Conservation (phyloP, 2,113 vertebrate species). For the Tauraco erythrolophus region DNA sequence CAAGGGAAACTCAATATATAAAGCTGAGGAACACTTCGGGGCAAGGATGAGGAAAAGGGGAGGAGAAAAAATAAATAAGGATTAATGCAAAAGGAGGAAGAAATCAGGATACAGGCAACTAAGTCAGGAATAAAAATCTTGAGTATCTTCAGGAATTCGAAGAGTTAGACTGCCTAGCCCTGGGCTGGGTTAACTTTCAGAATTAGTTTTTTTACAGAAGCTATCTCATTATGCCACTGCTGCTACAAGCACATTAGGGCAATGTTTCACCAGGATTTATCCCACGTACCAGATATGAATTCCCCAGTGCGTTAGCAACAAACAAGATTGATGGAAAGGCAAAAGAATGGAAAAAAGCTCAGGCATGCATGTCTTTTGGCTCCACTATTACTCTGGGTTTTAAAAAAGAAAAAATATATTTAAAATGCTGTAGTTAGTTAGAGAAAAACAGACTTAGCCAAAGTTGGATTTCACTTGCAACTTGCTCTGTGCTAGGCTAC, state of each 20-base stretch:
- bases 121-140: slow-evolving; percentile 7
- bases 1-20: slow-evolving; percentile 24
- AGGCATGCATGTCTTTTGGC: background rate
- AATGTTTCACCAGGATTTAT: background rate
- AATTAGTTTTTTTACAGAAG: background rate
- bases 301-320: background rate
- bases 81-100: background rate
- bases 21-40: background rate
- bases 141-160: background rate
- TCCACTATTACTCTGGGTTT: background rate
- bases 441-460: background rate
- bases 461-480: background rate
- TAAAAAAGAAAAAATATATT: background rate
- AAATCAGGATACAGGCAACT: background rate
- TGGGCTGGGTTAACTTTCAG: background rate
- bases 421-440: background rate
- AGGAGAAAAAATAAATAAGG: background rate
- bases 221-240: background rate
- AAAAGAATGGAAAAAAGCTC: background rate
- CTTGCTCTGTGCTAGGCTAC: background rate
- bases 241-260: background rate
- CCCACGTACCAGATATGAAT: background rate
- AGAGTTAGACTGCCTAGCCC: background rate
- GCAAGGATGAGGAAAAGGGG: background rate
- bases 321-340: background rate